Evolutionary conservation across 2,888 invertebrate species (phyloP).

Genomic region (Drosophila mettleri): DNA sequence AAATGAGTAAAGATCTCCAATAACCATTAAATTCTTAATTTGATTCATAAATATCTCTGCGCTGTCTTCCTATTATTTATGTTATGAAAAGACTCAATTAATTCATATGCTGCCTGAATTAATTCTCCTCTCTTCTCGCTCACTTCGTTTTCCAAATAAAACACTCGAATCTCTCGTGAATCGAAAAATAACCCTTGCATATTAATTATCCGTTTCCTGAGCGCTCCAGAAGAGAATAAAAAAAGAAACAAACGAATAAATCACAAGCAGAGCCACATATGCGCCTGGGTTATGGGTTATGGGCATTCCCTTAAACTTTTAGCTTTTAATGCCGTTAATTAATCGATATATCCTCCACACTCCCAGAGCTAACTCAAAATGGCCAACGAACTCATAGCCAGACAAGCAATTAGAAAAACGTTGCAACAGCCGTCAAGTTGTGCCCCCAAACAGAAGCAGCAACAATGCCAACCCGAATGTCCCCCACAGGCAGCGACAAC

Average conservation of each 20-base stretch:
- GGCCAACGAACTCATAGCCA: slow-evolving; percentile 35
- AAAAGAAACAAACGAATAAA: slow-evolving; percentile 44
- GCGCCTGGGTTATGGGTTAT: not conserved
- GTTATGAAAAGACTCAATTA: not conserved
- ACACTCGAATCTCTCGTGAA: not conserved
- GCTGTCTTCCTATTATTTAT: slow-evolving; percentile 13
- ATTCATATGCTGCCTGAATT: slow-evolving; percentile 22
- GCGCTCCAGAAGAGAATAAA: not conserved
- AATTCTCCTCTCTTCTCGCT: not conserved
- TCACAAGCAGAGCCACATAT: slow-evolving; percentile 40
- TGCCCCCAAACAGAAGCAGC: slow-evolving; percentile 6
- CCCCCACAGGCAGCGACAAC: slow-evolving; percentile 10
- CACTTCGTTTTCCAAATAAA: slow-evolving; percentile 1
- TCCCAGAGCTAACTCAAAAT: not conserved
- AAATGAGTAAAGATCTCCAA: not conserved
- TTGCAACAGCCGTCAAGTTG: slow-evolving; percentile 28
- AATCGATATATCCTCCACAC: slow-evolving; percentile 60
- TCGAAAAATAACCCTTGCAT: slow-evolving; percentile 21
- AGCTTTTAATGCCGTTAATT: slow-evolving; percentile 76
- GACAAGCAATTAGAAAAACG: slow-evolving; percentile 73
- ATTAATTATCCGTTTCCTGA: slow-evolving; percentile 46
- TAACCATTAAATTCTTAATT: no score
- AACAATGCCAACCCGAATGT: slow-evolving; percentile 29
- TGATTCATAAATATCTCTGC: slow-evolving; percentile 49
- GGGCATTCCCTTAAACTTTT: slow-evolving; percentile 41